Percentiles rank a stretch among this genome's conserved stretches.
These are phyloP conservation scores for Leistus spinibarbis DNA, from an alignment of 2,888 invertebrate genomes.

Conservation along the genomic window DNA sequence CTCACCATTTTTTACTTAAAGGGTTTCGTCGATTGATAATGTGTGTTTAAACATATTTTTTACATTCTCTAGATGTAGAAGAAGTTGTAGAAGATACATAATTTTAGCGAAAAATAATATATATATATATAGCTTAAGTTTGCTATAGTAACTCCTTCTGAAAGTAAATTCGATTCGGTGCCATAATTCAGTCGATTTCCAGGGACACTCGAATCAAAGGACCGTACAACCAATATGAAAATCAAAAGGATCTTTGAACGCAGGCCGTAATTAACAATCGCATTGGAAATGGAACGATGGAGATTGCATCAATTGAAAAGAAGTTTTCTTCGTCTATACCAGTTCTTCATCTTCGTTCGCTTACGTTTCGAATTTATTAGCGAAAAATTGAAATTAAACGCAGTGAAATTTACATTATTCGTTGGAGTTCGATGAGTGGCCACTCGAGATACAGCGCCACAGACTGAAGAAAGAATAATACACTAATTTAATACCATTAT, in stretches of 20 bases:
- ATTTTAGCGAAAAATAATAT: too few species aligned
- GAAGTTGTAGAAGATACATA: too few species aligned
- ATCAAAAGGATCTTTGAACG: not conserved
- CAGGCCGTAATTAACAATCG: not conserved
- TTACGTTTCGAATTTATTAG: slow-evolving; percentile 21
- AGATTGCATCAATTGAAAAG: not conserved
- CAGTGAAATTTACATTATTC: slow-evolving; percentile 35
- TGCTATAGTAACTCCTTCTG: too few species aligned
- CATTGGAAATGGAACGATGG: not conserved
- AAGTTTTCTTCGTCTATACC: not conserved
- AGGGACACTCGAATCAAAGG: not conserved
- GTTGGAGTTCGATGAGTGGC: slow-evolving; percentile 11
- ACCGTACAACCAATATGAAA: not conserved
- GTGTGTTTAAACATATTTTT: too few species aligned
- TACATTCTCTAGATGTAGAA: too few species aligned
- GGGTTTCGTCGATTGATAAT: too few species aligned
- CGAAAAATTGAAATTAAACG: slow-evolving; percentile 38
- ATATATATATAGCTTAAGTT: too few species aligned
- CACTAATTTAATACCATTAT: slow-evolving; percentile 37
- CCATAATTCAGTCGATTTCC: not conserved
- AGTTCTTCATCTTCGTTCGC: not conserved
- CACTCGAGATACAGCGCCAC: not conserved
- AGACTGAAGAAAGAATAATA: slow-evolving; percentile 28
- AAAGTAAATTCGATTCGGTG: not conserved
- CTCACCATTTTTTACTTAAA: too few species aligned